phyloP scores from a whole-genome alignment of 2,888 invertebrate species.

The Tillus elongatus region DNA sequence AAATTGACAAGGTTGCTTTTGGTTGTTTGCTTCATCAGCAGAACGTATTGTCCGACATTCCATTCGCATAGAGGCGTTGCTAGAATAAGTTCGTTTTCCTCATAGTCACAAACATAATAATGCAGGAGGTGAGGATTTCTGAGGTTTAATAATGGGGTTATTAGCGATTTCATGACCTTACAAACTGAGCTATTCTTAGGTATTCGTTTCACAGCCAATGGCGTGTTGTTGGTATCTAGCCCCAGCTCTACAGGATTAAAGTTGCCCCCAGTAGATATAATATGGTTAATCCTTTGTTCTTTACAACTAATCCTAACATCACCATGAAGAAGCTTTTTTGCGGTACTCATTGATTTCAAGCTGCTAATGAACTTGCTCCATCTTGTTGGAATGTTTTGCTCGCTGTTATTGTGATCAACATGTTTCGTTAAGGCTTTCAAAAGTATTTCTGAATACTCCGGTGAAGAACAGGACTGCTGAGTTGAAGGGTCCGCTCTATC shows the following conservation, averaged over 20 bases:
- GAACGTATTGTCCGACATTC: constrained; percentile 37
- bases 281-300: constrained; percentile 26
- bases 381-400: constrained; percentile 9
- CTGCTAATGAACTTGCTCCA: neutral
- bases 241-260: constrained; percentile 39
- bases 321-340: constrained; percentile 22
- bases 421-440: constrained; percentile 16
- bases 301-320: constrained; percentile 27
- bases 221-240: constrained; percentile 30
- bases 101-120: constrained; percentile 33
- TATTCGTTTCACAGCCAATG: constrained; percentile 32
- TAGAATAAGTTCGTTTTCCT: constrained; percentile 32
- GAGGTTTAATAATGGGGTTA: constrained; percentile 31
- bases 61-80: constrained; percentile 38
- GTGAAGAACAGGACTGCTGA: constrained; percentile 1
- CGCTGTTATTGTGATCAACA: constrained; percentile 9
- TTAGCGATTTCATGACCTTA: constrained; percentile 27
- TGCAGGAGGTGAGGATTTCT: constrained; percentile 31
- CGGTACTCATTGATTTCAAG: neutral
- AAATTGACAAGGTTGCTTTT: constrained; percentile 23
- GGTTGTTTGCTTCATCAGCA: constrained; percentile 27
- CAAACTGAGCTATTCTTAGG: constrained; percentile 25
- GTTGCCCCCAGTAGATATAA: constrained; percentile 33
- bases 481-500: neutral
- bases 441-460: constrained; percentile 16